Conservation (phyloP, 2,113 vertebrate genomes). For the Cynocephalus volans region DNA sequence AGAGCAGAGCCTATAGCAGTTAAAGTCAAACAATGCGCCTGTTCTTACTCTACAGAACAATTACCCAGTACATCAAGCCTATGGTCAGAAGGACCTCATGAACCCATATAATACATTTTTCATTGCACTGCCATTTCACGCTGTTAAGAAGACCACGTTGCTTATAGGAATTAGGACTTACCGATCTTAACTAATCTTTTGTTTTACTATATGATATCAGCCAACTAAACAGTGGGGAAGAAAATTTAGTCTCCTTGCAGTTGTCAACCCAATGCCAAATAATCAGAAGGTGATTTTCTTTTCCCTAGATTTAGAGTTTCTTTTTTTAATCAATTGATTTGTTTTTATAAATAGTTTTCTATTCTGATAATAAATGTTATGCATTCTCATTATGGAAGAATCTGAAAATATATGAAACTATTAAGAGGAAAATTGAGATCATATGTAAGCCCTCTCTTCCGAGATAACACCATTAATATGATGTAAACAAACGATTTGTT, state of each 20-base stretch:
- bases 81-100: not conserved
- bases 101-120: not conserved
- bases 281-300: conserved; percentile 32
- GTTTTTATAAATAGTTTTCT: conserved; percentile 24
- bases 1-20: not conserved
- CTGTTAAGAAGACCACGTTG: not conserved
- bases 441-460: not conserved
- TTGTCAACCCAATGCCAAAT: not conserved
- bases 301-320: not conserved
- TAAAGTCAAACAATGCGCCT: not conserved
- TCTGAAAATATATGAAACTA: conserved; percentile 50
- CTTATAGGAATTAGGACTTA: conserved; percentile 18
- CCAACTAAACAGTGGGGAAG: not conserved
- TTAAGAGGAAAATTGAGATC: conserved; percentile 56
- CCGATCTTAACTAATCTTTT: not conserved
- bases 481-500: not conserved
- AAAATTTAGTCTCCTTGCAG: not conserved
- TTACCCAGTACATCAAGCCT: not conserved
- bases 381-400: conserved; percentile 14
- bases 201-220: not conserved
- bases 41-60: not conserved
- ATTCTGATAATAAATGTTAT: conserved; percentile 47
- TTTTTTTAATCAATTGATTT: conserved; percentile 6
- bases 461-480: not conserved
- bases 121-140: not conserved